Evolutionary conservation across 2,888 invertebrate genomes (phyloP).

Genomic region (Meteorus cinctellus): DNA sequence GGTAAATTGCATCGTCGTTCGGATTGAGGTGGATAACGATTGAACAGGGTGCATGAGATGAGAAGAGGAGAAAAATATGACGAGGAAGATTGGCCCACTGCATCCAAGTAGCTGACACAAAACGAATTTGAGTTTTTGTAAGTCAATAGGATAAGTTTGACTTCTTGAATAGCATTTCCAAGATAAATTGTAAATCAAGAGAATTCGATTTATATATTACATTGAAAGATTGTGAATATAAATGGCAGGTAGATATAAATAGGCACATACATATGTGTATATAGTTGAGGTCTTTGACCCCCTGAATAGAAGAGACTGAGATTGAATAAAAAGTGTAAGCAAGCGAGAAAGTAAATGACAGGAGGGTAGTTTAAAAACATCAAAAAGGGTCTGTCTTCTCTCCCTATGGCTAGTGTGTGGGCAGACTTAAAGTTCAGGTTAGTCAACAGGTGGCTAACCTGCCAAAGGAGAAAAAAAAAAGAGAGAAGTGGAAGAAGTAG

Average conservation of each 20-base stretch:
- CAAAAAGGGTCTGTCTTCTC: slow-evolving; percentile 46
- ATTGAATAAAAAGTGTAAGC: slow-evolving; percentile 33
- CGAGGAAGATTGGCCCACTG: not conserved
- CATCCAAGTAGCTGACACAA: too few relatives aligned
- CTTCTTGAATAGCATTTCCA: not conserved
- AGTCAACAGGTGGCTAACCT: slow-evolving; percentile 74
- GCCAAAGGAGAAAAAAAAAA: slow-evolving; percentile 58
- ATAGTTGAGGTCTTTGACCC: slow-evolving; percentile 63
- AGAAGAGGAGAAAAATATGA: not conserved
- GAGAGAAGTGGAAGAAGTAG: slow-evolving; percentile 47
- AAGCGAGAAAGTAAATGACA: slow-evolving; percentile 40
- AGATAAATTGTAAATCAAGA: not conserved
- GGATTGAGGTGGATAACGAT: slow-evolving; percentile 38
- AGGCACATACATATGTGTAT: not conserved
- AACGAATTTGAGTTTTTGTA: not conserved
- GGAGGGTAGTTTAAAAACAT: slow-evolving; percentile 68
- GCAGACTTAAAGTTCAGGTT: slow-evolving; percentile 68
- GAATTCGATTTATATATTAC: slow-evolving; percentile 12
- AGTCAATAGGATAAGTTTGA: not conserved
- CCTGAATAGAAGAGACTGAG: slow-evolving; percentile 37
- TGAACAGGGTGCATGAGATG: not conserved
- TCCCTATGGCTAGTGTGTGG: slow-evolving; percentile 55
- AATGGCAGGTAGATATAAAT: not conserved
- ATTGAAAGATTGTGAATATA: not conserved
- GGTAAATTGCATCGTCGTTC: slow-evolving; percentile 48